phyloP scores from a whole-genome alignment of 2,113 vertebrate species.

The Scytalopus superciliaris region DNA sequence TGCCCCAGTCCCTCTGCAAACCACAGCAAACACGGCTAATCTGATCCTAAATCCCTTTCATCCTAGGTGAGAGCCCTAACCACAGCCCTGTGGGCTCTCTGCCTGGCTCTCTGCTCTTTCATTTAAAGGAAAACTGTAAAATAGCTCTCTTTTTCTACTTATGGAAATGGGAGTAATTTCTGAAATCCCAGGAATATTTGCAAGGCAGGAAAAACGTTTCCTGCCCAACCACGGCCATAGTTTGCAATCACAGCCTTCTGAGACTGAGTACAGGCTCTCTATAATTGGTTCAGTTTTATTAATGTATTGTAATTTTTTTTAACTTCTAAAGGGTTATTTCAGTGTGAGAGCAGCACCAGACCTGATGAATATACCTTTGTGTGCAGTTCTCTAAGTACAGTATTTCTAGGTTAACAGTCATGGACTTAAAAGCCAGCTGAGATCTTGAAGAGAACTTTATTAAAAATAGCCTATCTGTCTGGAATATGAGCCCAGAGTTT shows the following conservation, averaged over 20 bases:
- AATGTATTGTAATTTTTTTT: neutral
- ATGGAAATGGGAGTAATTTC: conserved; percentile 32
- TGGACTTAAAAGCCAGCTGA: conserved; percentile 5
- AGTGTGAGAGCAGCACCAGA: conserved; percentile 3
- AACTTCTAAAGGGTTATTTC: conserved; percentile 9
- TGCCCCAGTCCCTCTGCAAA: neutral
- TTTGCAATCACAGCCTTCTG: neutral
- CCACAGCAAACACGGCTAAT: conserved; percentile 12
- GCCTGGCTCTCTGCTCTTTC: neutral
- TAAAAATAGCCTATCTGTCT: conserved; percentile 41
- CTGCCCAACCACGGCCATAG: neutral
- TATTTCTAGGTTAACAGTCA: neutral
- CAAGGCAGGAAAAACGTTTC: neutral
- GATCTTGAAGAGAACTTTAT: neutral
- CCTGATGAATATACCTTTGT: conserved; percentile 14
- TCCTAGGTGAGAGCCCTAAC: neutral
- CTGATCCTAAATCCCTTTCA: conserved; percentile 23
- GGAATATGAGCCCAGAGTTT: neutral
- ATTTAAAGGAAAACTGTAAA: conserved; percentile 18
- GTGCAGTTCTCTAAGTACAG: neutral
- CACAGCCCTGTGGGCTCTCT: conserved; percentile 25
- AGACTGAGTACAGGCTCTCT: neutral
- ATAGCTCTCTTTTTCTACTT: conserved; percentile 24
- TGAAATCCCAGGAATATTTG: conserved; percentile 46
- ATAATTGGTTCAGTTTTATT: conserved; percentile 9